Evolutionary conservation across 2,113 vertebrate genomes (phyloP).

Genomic region (Camelus bactrianus): DNA sequence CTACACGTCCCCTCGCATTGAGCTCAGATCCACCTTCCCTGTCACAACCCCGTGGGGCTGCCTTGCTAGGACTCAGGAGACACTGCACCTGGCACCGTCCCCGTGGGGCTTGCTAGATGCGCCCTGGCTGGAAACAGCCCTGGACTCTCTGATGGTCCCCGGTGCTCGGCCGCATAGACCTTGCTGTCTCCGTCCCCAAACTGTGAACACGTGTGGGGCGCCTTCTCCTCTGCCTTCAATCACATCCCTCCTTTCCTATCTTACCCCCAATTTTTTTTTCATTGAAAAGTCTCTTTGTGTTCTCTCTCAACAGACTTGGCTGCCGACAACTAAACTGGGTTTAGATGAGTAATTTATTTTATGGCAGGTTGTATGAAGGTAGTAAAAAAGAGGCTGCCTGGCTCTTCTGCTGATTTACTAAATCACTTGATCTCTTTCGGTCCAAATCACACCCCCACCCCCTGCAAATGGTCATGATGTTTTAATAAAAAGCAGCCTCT

Average conservation of each 20-base stretch:
- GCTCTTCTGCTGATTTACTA: neutral
- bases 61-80: neutral
- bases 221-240: neutral
- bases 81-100: neutral
- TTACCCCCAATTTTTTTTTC: neutral
- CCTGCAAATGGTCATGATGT: fast-evolving
- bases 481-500: neutral
- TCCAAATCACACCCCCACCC: neutral
- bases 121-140: neutral
- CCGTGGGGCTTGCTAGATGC: neutral
- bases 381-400: neutral
- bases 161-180: fast-evolving
- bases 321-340: neutral
- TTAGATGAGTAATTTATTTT: constrained; percentile 13
- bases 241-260: neutral
- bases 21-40: neutral
- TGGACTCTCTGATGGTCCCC: too few relatives aligned
- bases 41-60: neutral
- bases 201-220: fast-evolving
- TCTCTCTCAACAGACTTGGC: neutral
- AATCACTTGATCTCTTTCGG: neutral
- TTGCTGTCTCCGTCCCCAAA: neutral
- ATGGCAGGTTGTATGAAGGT: neutral
- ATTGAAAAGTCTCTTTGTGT: neutral
- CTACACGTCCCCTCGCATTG: neutral